Evolutionary conservation across 2,888 invertebrate genomes (phyloP).

Genomic region (Brenthis daphne): DNA sequence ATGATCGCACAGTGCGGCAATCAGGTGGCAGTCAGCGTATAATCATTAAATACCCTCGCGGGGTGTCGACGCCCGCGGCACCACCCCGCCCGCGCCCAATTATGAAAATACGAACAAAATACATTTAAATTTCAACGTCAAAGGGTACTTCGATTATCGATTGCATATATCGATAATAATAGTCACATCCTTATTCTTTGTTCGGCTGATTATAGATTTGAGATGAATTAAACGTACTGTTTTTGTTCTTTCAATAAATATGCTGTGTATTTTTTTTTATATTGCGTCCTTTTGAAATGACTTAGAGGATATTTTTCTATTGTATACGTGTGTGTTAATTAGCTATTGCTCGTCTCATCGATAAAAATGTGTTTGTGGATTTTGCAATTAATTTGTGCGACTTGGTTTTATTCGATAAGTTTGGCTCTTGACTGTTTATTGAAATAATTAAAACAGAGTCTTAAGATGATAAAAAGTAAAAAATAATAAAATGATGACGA

Average conservation of each 20-base stretch:
- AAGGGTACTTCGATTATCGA: conserved; percentile 53
- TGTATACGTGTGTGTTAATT: neutral
- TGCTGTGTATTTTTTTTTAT: conserved; percentile 12
- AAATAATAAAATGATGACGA: neutral
- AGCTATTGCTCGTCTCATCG: too few relatives aligned
- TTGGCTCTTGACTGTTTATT: neutral
- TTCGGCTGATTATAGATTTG: conserved; percentile 19
- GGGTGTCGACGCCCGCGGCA: conserved; percentile 75
- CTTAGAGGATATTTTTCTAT: too few relatives aligned
- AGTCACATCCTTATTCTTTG: conserved; percentile 56
- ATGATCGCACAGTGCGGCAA: conserved; percentile 70
- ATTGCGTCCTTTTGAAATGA: neutral
- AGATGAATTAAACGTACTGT: conserved; percentile 20
- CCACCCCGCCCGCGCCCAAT: conserved; percentile 74
- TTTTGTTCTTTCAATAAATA: conserved; percentile 17
- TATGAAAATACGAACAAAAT: conserved; percentile 82
- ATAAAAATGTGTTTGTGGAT: neutral
- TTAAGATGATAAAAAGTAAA: neutral
- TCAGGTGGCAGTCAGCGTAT: conserved; percentile 82
- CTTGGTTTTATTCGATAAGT: neutral
- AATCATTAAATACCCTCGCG: conserved; percentile 82
- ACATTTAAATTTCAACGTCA: conserved; percentile 71
- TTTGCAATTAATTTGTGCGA: neutral
- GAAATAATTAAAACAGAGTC: neutral
- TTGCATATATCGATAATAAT: conserved; percentile 43